Conservation (phyloP, 2,797 vertebrate species). For the Tapirus indicus region DNA sequence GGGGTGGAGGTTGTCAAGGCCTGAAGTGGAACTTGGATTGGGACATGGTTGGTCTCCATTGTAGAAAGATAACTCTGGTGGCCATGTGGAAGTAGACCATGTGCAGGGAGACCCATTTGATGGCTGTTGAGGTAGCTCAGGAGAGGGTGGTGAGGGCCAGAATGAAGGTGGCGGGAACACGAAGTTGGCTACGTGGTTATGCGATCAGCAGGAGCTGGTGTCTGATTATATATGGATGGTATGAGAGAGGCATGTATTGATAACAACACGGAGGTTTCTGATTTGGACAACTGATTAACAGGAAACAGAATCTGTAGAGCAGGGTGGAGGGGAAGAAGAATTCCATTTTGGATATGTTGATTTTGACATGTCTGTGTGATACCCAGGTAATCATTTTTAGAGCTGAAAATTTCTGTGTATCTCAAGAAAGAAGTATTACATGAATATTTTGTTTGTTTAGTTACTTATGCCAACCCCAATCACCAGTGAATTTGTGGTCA, state of each 20-base stretch:
- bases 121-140: not conserved
- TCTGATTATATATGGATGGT: not conserved
- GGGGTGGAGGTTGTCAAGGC: not conserved
- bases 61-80: not conserved
- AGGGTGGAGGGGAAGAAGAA: not conserved
- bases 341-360: not conserved
- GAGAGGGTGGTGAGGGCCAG: not conserved
- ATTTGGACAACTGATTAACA: not conserved
- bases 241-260: not conserved
- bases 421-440: not conserved
- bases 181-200: not conserved
- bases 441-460: not conserved
- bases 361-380: constrained; percentile 29
- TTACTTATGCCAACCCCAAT: not conserved
- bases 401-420: not conserved
- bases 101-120: not conserved
- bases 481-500: not conserved
- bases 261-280: not conserved
- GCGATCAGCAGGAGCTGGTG: not conserved
- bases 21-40: not conserved
- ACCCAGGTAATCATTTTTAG: not conserved
- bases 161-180: not conserved
- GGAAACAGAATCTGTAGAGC: not conserved
- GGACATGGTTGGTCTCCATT: not conserved
- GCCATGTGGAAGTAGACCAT: not conserved